phyloP scores from a whole-genome alignment of 2,888 invertebrate species.

The Polietes domitor region DNA sequence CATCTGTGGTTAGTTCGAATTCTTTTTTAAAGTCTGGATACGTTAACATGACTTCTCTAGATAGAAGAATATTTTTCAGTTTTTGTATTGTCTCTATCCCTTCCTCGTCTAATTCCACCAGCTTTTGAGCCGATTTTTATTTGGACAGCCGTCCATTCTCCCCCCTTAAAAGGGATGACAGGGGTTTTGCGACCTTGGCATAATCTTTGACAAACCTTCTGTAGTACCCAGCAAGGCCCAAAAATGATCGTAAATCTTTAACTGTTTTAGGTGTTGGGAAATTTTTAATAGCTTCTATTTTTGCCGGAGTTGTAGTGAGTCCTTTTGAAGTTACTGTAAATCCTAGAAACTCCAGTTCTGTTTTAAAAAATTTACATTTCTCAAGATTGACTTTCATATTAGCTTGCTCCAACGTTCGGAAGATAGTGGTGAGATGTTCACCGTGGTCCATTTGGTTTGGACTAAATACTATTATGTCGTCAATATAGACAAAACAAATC shows the following conservation, averaged over 20 bases:
- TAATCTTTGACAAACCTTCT: no score
- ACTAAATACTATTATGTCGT: conserved; percentile 45
- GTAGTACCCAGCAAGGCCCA: not conserved
- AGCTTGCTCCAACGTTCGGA: no score
- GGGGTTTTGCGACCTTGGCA: not conserved
- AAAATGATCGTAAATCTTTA: not conserved
- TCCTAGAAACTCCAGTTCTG: conserved; percentile 29
- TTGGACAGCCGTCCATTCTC: not conserved
- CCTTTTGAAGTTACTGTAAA: no score
- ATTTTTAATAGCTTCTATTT: no score
- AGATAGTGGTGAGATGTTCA: no score
- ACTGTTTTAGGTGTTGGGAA: no score
- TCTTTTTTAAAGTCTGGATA: not conserved
- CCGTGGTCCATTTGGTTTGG: no score
- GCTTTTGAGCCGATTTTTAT: not conserved
- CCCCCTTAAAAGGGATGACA: not conserved
- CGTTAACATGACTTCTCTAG: not conserved
- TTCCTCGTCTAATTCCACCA: not conserved
- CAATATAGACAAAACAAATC: not conserved
- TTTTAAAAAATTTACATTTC: conserved; percentile 38
- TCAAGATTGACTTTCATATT: conserved; percentile 37
- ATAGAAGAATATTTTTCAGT: not conserved
- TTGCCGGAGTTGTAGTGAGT: no score
- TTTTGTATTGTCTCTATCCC: not conserved
- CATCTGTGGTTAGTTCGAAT: conserved; percentile 24